Conservation (phyloP, 2,888 invertebrate species). For the Zygaena filipendulae region DNA sequence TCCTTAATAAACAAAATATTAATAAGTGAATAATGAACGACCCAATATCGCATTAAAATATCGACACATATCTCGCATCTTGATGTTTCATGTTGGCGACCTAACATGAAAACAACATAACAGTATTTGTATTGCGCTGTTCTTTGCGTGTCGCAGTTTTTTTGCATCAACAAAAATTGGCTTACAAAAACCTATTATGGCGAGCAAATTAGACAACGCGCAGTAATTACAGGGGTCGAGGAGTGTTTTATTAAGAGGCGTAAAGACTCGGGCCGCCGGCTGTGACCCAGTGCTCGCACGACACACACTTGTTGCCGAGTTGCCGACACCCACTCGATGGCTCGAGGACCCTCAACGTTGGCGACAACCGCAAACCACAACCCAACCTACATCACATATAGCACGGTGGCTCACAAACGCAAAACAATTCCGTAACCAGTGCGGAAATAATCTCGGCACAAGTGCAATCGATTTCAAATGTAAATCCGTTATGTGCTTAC, state of each 20-base stretch:
- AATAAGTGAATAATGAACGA: too few species aligned
- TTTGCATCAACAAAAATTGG: conserved; percentile 37
- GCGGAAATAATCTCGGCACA: conserved; percentile 42
- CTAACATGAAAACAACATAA: conserved; percentile 57
- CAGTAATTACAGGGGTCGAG: conserved; percentile 36
- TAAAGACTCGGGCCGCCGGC: conserved; percentile 21
- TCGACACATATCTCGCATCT: too few species aligned
- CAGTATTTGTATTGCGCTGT: conserved; percentile 51
- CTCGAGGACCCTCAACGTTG: conserved; percentile 24
- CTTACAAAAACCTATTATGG: conserved; percentile 43
- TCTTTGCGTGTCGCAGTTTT: conserved; percentile 43
- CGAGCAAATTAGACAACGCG: conserved; percentile 47
- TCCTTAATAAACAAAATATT: too few species aligned
- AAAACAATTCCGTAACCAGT: conserved; percentile 35
- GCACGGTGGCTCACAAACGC: conserved; percentile 30
- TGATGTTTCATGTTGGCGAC: too few species aligned
- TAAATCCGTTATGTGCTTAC: conserved; percentile 41
- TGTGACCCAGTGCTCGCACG: conserved; percentile 26
- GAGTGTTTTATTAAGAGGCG: conserved; percentile 30
- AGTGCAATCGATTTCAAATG: conserved; percentile 46
- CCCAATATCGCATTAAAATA: too few species aligned
- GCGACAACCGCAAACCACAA: conserved; percentile 33
- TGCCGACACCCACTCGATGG: conserved; percentile 18
- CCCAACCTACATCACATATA: conserved; percentile 45
- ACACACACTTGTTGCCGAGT: conserved; percentile 15